Base-by-base conservation (phyloP, 2,797 vertebrate species). In the Dicrostonyx torquatus region DNA sequence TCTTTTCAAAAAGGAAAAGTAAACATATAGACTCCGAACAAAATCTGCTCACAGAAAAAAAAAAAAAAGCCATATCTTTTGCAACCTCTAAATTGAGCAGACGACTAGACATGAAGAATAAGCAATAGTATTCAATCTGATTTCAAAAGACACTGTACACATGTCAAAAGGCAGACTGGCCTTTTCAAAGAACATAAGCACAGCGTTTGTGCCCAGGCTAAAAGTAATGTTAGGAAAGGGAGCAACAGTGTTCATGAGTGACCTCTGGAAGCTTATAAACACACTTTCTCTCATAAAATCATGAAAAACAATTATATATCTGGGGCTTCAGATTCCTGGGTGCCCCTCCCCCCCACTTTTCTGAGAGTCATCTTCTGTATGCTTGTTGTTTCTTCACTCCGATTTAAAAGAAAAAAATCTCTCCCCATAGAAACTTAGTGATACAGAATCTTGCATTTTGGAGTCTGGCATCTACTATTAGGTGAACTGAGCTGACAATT, bases 91-190 rank as follows among this genome's bases (percentile, higher is more conserved):
- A 92, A 93, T 7, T 89, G 77, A 94, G 60, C 40, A 86, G 48
- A 75, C 87, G 58, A 92, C 62, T 86, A 58, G 6, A 90, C 3
- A 87, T n/a, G 73, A 90, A 64, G 24, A 13, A 53, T 64, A 93
- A 92, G 48, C 66, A 88, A 93, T 53, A 80, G 26, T 60, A 78
- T 50, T 53, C 15, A 58, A 88, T 79, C 75, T 78, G 50, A 68
- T 92, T 87, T 90, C 58, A 90, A 93, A 95, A 97, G 75, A 90
- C 31, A 89, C 43, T 86, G 78, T 58, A 75, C 34, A 86, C 37
- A 88, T 50, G n/a, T 60, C 53, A 83, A 90, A 96, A 77, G 15
- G 37, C 50, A 83, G 86, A 55, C 34, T 66, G 66, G 40, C 89
- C 53, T 55, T 55, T 55, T 97, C 83, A 79, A 87, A 86, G 68